phyloP scores from a whole-genome alignment of 2,888 invertebrate genomes.

The Anoncus sp. region DNA sequence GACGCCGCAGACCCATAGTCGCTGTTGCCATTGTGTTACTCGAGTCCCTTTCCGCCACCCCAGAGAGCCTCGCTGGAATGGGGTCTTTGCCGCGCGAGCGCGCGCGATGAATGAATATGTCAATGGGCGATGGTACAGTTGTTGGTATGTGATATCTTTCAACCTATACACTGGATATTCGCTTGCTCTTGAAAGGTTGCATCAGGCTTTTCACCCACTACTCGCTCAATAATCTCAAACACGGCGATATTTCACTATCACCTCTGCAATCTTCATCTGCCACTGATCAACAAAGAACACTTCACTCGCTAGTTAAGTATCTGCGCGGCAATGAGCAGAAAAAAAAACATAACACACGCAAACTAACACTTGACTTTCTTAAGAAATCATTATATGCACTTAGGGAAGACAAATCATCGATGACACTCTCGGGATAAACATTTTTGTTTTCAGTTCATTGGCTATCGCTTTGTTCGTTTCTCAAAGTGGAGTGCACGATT shows the following conservation, averaged over 20 bases:
- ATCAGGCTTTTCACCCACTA: constrained; percentile 30
- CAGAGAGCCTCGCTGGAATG: constrained; percentile 16
- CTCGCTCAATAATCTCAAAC: constrained; percentile 13
- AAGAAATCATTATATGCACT: constrained; percentile 17
- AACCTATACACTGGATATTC: constrained; percentile 43
- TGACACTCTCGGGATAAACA: background rate
- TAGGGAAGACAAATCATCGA: constrained; percentile 3
- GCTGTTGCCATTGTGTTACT: constrained; percentile 79
- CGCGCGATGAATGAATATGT: constrained; percentile 15
- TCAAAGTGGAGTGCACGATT: background rate
- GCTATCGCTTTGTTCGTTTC: background rate
- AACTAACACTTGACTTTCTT: constrained; percentile 15
- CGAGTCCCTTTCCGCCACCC: constrained; percentile 1
- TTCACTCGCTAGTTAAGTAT: constrained; percentile 4
- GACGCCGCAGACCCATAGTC: constrained; percentile 81
- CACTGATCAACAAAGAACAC: constrained; percentile 20
- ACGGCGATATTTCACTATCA: constrained; percentile 43
- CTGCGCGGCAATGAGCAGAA: background rate
- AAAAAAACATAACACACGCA: constrained; percentile 19
- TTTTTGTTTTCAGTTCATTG: constrained; percentile 35
- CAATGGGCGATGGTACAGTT: constrained; percentile 13
- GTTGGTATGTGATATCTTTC: background rate
- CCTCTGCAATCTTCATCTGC: constrained; percentile 12
- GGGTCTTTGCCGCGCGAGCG: constrained; percentile 10
- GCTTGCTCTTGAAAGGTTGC: constrained; percentile 27